Conservation (phyloP, 2,888 invertebrate species). For the Teleiodes luculella region DNA sequence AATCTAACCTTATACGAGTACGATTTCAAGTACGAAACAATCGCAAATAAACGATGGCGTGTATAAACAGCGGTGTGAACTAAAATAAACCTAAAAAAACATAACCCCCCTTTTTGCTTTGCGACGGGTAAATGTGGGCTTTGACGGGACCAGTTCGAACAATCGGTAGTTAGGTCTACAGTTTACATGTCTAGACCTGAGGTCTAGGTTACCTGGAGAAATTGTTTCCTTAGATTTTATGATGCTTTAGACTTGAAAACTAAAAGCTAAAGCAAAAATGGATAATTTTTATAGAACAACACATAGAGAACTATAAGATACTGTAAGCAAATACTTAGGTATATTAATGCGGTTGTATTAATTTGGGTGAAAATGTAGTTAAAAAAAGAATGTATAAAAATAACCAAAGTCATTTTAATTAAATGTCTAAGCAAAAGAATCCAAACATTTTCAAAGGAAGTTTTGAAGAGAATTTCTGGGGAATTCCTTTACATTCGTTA, state of each 20-base stretch:
- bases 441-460: neutral
- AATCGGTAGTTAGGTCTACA: constrained; percentile 1
- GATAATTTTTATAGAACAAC: too few species aligned
- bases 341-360: too few species aligned
- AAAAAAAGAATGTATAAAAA: too few species aligned
- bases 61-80: neutral
- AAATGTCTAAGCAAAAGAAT: neutral
- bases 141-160: neutral
- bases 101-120: neutral
- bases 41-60: neutral
- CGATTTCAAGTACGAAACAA: neutral
- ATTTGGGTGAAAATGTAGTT: too few species aligned
- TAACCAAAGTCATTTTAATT: too few species aligned
- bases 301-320: too few species aligned
- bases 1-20: neutral
- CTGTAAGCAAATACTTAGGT: too few species aligned
- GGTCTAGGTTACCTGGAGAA: neutral
- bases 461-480: neutral
- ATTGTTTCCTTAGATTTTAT: too few species aligned
- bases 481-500: neutral
- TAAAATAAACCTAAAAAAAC: neutral
- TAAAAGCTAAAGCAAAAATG: too few species aligned
- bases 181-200: neutral
- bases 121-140: neutral
- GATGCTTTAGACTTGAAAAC: too few species aligned